Conservation (phyloP, 2,113 vertebrate species). For the Acrocephalus arundinaceus region DNA sequence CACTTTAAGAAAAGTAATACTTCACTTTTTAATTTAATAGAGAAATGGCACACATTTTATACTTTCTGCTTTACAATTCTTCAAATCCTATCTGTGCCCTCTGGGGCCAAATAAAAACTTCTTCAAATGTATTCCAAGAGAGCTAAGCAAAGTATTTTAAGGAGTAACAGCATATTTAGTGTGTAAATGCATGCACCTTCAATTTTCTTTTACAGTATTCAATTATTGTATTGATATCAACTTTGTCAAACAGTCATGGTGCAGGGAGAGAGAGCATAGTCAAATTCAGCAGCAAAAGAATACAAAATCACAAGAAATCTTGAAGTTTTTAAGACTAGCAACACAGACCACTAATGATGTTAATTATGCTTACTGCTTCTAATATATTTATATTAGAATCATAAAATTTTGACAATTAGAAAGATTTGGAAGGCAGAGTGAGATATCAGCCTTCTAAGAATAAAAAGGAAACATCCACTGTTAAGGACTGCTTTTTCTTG, state of each 20-base stretch:
- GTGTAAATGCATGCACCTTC: background rate
- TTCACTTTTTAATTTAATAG: background rate
- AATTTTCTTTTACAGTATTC: background rate
- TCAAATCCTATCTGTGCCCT: background rate
- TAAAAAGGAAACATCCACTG: background rate
- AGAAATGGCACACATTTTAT: background rate
- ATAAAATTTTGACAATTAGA: background rate
- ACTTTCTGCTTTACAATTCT: background rate
- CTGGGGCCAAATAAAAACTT: background rate
- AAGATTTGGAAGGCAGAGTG: background rate
- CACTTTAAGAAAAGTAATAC: background rate
- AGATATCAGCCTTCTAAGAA: background rate
- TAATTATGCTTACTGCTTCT: background rate
- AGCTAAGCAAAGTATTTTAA: background rate
- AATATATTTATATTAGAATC: background rate
- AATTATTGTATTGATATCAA: background rate
- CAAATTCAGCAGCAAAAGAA: background rate
- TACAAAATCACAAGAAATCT: background rate
- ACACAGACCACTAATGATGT: background rate
- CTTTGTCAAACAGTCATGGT: background rate
- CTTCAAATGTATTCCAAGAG: background rate
- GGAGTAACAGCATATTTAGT: background rate
- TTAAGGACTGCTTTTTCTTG: background rate
- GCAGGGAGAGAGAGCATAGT: background rate
- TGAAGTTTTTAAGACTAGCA: background rate